Evolutionary conservation across 1,140 invertebrate genomes (phyloP).

Genomic region (Lepidotrigona ventralis): DNA sequence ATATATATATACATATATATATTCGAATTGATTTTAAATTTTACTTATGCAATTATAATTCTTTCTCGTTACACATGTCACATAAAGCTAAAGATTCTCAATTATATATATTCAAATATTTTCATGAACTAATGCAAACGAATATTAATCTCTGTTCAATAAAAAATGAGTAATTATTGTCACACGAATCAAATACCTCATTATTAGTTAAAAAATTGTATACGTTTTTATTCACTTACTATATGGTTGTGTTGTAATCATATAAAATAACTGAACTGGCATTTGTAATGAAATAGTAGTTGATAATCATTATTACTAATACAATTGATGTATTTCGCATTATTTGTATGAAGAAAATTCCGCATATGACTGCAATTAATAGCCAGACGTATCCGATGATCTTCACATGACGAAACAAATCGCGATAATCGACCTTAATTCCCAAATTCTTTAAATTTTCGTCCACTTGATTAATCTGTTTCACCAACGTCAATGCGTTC

Average conservation of each 20-base stretch:
- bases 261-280: background rate
- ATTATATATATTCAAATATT: no score
- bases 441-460: slow-evolving; percentile 33
- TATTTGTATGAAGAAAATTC: background rate
- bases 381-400: background rate
- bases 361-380: rapidly evolving
- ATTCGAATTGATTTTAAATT: no score
- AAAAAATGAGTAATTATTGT: no score
- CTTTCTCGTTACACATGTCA: no score
- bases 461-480: slow-evolving; percentile 30
- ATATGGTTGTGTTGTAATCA: slow-evolving; percentile 17
- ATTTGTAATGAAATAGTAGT: rapidly evolving
- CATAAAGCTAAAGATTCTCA: no score
- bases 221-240: slow-evolving; percentile 18
- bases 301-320: background rate
- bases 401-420: background rate
- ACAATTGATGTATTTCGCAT: no score
- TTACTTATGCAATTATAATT: no score
- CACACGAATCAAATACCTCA: no score
- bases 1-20: no score
- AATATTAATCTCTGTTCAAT: no score
- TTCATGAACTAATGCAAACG: no score
- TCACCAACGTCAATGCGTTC: background rate
- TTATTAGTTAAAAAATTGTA: no score
- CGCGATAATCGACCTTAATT: background rate